Percentiles rank a stretch among this genome's conserved stretches.
phyloP scores from a whole-genome alignment of 2,113 vertebrate genomes.

The Salvelinus fontinalis region DNA sequence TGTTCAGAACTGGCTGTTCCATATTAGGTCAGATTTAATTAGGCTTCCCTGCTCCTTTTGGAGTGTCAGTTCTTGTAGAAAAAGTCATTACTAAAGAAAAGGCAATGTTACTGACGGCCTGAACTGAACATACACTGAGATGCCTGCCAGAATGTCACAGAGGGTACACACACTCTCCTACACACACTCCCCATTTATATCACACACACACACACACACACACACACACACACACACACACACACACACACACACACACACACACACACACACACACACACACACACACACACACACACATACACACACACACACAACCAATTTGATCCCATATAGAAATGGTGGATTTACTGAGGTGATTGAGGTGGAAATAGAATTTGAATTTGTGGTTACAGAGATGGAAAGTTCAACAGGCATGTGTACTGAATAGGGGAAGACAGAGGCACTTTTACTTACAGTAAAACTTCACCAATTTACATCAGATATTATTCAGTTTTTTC shows the following conservation, averaged over 20 bases:
- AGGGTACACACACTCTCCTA: slow-evolving; percentile 14
- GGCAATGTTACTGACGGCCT: slow-evolving; percentile 5
- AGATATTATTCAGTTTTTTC: neutral
- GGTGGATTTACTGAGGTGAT: slow-evolving; percentile 41
- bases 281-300: slow-evolving; percentile 20
- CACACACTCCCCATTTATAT: slow-evolving; percentile 18
- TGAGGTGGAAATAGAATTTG: slow-evolving; percentile 26
- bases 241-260: neutral
- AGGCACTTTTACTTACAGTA: slow-evolving; percentile 18
- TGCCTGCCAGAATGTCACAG: neutral
- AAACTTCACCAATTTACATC: neutral
- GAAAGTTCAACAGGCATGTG: slow-evolving; percentile 44
- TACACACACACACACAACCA: slow-evolving; percentile 17
- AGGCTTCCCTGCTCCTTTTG: neutral
- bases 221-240: slow-evolving; percentile 3
- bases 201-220: slow-evolving; percentile 11
- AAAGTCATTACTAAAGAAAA: slow-evolving; percentile 11
- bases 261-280: slow-evolving; percentile 22
- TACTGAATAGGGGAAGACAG: slow-evolving; percentile 35
- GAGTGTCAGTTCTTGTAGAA: slow-evolving; percentile 5
- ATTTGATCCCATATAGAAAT: slow-evolving; percentile 27
- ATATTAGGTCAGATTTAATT: slow-evolving; percentile 12
- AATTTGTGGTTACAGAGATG: slow-evolving; percentile 40
- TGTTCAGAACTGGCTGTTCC: slow-evolving; percentile 12
- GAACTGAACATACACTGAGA: neutral